Percentiles rank a stretch among this genome's conserved stretches.
phyloP scores from a whole-genome alignment of 1,140 invertebrate genomes.

The Drosophila repleta region DNA sequence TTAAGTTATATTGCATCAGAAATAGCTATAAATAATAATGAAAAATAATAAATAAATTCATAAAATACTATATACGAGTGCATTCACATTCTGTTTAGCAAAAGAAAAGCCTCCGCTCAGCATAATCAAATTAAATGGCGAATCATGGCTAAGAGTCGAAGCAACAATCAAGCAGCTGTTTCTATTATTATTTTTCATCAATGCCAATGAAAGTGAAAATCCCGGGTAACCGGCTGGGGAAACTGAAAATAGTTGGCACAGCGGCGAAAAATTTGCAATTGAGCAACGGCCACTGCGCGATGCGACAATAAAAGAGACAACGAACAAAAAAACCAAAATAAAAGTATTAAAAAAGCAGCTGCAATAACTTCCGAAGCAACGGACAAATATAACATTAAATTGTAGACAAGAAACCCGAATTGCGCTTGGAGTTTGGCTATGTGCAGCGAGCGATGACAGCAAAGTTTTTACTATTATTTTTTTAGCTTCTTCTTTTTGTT shows the following conservation, averaged over 20 bases:
- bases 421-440: conserved; percentile 36
- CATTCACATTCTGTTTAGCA: too few species aligned
- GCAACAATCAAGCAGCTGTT: conserved; percentile 45
- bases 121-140: neutral
- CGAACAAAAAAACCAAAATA: neutral
- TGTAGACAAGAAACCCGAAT: conserved; percentile 51
- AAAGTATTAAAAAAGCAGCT: conserved; percentile 34
- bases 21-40: too few species aligned
- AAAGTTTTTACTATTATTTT: neutral
- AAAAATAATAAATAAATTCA: too few species aligned
- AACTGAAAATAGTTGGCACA: conserved; percentile 44
- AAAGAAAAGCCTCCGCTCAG: neutral
- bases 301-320: conserved; percentile 28
- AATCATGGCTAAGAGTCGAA: neutral
- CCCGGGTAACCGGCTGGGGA: conserved; percentile 47
- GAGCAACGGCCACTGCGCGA: conserved; percentile 26
- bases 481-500: conserved; percentile 16
- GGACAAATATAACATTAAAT: conserved; percentile 59
- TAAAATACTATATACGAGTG: too few species aligned
- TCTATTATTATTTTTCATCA: conserved; percentile 34
- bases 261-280: conserved; percentile 59
- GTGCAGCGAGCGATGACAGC: conserved; percentile 48
- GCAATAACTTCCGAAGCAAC: conserved; percentile 64
- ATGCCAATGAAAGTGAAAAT: conserved; percentile 70
- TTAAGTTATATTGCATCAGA: too few species aligned